Evolutionary conservation across 1,140 invertebrate species (phyloP), one percentile per base, ranked within the genome.

Genomic region (Orussus abietinus): DNA sequence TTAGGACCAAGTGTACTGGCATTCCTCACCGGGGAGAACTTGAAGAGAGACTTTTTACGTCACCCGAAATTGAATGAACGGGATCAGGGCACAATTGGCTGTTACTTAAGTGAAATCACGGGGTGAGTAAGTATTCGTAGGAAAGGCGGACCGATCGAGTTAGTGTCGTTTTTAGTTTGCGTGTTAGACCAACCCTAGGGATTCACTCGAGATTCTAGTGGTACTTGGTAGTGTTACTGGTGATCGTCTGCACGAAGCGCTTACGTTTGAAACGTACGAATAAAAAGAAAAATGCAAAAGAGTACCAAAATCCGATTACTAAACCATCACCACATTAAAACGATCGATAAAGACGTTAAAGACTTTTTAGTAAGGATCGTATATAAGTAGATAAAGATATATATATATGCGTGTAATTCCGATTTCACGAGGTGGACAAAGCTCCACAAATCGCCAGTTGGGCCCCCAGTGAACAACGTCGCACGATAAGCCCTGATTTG

Each of bases 221-320:
- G 52, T 58, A 67, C 62, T 59, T 66, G 54, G 54, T 57, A 53
- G 51, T 57, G 49, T 56, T 52, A 50, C 40, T 38, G 20, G 9
- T 47, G 19, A 14, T 20, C 38, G 22, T 22, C 10, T 43, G 37
- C 36, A 22, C 35, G 10, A 9, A 25, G 37, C 14, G 15, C 7
- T 33, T 34, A 22, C 9, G 14, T 21, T 46, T 30, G 33, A 37
- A 33, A 34, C n/a, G n/a, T n/a, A 52, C 53, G 45, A 64, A 62
- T 58, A 61, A 62, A 38, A 52, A 45, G 49, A 38, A 55, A 69
- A 33, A 65, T 57, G 65, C 64, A 64, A 60, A 55, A 63, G 66
- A 51, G 49, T 50, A 60, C 60, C 59, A 72, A 64, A 66, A 62
- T 69, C 72, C 66, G 69, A 69, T 66, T 69, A 68, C 69, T 69